phyloP scores from a whole-genome alignment of 2,113 vertebrate genomes.

The Mormyrus lacerda region DNA sequence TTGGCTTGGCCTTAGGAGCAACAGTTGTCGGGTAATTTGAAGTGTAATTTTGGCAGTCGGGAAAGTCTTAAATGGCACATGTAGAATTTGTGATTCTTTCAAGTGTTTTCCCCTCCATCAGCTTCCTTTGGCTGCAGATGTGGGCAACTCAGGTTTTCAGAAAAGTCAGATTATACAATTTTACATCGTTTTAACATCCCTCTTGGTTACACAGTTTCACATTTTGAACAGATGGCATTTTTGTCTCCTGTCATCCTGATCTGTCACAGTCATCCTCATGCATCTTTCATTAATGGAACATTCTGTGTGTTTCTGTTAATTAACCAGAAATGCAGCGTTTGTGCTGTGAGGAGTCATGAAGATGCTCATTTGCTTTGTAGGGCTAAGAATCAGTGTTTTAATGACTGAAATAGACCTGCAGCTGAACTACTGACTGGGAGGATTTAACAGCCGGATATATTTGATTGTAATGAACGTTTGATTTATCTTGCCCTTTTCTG shows the following conservation, averaged over 20 bases:
- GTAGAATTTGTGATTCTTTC: background rate
- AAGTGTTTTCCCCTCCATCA: background rate
- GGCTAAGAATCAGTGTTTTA: background rate
- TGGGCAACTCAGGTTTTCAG: background rate
- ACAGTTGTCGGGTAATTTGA: conserved; percentile 8
- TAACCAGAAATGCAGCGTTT: background rate
- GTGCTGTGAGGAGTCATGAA: background rate
- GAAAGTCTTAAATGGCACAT: background rate
- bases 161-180: background rate
- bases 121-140: background rate
- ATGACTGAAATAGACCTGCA: background rate
- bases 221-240: background rate
- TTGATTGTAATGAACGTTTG: background rate
- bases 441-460: background rate
- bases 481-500: background rate
- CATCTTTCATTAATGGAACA: background rate
- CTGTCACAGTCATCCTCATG: background rate
- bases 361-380: background rate
- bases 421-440: background rate
- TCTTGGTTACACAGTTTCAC: background rate
- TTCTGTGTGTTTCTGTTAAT: background rate
- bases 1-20: background rate
- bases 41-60: background rate
- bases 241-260: background rate
- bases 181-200: background rate